Evolutionary conservation across 2,113 vertebrate species (phyloP).

Genomic region (Phylloscopus trochiloides): DNA sequence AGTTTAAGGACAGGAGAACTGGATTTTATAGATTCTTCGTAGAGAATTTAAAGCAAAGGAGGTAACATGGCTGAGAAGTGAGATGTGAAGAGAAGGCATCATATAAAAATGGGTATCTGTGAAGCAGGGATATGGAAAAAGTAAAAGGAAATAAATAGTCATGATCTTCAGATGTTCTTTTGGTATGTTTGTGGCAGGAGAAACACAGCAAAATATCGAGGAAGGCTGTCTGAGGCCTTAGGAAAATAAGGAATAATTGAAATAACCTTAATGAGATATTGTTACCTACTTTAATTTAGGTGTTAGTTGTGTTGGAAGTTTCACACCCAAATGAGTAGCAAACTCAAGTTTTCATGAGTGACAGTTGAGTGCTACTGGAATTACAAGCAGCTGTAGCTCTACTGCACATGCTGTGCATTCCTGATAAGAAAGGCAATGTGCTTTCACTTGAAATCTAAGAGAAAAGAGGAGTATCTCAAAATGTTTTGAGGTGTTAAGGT

Average conservation of each 20-base stretch:
- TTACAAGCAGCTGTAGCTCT: neutral
- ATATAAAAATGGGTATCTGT: neutral
- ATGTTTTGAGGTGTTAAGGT: neutral
- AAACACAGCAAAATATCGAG: neutral
- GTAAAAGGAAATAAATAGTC: neutral
- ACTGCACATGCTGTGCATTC: accelerated
- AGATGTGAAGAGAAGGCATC: neutral
- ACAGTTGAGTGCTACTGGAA: neutral
- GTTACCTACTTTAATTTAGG: neutral
- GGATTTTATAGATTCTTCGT: neutral
- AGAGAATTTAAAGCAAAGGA: neutral
- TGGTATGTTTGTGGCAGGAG: neutral
- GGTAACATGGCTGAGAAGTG: neutral
- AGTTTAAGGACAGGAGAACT: neutral
- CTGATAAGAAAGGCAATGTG: neutral
- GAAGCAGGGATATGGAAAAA: neutral
- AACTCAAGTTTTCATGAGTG: neutral
- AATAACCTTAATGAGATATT: neutral
- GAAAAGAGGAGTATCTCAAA: neutral
- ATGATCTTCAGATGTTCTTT: neutral
- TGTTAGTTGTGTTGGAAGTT: neutral
- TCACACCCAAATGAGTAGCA: neutral
- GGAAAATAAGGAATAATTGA: neutral
- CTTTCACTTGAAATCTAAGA: neutral
- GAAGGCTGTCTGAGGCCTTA: neutral